phyloP scores from a whole-genome alignment of 2,113 vertebrate species.

The Ictalurus furcatus region DNA sequence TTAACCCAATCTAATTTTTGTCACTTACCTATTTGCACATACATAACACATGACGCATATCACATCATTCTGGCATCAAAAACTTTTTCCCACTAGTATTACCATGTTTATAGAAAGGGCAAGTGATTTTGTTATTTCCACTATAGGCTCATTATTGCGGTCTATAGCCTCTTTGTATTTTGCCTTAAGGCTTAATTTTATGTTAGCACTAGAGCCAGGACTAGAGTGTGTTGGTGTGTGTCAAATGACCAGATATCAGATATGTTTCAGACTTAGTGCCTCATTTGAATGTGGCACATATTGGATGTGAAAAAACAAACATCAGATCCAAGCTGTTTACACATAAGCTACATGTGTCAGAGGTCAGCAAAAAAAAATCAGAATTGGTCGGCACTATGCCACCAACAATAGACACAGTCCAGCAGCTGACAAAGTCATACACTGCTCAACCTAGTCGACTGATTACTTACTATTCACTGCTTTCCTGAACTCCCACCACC shows the following conservation, averaged over 20 bases:
- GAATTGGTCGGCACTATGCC: neutral
- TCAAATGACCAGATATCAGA: neutral
- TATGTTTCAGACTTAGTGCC: neutral
- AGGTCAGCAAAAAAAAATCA: neutral
- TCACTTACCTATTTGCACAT: neutral
- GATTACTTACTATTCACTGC: neutral
- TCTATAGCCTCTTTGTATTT: neutral
- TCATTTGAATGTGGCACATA: neutral
- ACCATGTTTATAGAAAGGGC: neutral
- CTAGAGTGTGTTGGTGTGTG: too few relatives aligned
- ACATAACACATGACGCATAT: neutral
- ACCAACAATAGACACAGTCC: neutral
- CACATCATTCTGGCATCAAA: neutral
- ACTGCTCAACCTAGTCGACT: neutral
- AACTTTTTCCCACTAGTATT: neutral
- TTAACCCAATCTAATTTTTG: neutral
- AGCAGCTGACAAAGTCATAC: neutral
- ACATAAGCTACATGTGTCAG: neutral
- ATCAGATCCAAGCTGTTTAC: neutral
- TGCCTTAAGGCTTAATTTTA: neutral
- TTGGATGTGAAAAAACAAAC: neutral
- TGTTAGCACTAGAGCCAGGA: neutral
- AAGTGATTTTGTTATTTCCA: neutral
- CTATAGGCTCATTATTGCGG: neutral
- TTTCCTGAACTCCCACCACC: neutral